Evolutionary conservation across 1,140 invertebrate genomes (phyloP).

Genomic region (Batillaria attramentaria): DNA sequence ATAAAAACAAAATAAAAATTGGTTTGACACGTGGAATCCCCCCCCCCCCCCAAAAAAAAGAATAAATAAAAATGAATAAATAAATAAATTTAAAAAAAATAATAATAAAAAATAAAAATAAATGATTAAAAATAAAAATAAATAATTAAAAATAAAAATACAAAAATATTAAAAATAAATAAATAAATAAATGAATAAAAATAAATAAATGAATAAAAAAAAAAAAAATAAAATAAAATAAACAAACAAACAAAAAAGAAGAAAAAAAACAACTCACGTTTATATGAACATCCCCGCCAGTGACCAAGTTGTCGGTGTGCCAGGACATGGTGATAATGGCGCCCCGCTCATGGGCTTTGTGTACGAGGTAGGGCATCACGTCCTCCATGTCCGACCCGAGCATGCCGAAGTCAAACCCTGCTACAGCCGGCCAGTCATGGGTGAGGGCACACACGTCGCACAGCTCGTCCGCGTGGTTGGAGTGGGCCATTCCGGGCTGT

Average conservation of each 20-base stretch:
- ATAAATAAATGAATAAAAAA: too few species aligned
- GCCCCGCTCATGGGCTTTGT: constrained; percentile 3
- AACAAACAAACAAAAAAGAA: too few species aligned
- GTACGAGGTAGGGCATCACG: neutral
- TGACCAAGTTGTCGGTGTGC: constrained; percentile 11
- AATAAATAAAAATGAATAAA: too few species aligned
- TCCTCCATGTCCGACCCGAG: neutral
- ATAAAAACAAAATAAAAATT: neutral
- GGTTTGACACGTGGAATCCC: neutral
- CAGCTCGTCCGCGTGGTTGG: constrained; percentile 6
- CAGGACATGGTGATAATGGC: neutral
- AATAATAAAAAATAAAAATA: too few species aligned
- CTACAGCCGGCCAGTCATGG: neutral
- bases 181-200: too few species aligned
- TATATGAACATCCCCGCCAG: neutral
- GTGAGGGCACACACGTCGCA: neutral
- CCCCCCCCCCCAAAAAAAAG: too few species aligned
- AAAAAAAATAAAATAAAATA: too few species aligned
- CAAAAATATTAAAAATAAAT: too few species aligned
- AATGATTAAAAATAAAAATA: too few species aligned
- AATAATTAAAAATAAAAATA: too few species aligned
- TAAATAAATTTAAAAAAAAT: too few species aligned
- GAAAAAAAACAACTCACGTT: neutral
- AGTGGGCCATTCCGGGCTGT: neutral
- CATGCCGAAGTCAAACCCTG: constrained; percentile 15